Evolutionary conservation across 2,888 invertebrate genomes (phyloP).

Genomic region (Helleia helle): DNA sequence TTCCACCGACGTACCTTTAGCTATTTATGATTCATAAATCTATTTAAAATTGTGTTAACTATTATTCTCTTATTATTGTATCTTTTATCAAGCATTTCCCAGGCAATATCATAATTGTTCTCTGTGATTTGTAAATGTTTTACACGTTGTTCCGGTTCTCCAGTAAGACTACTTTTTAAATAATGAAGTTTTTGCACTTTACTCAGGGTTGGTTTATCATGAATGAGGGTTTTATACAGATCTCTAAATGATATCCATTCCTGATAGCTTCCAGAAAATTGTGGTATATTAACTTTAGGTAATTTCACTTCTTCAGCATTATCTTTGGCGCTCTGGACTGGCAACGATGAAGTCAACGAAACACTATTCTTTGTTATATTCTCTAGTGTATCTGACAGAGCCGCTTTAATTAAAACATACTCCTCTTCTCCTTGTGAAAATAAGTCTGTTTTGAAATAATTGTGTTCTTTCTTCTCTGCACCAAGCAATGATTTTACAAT

Average conservation of each 20-base stretch:
- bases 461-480: too few relatives aligned
- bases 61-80: not conserved
- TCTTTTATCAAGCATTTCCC: not conserved
- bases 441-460: too few relatives aligned
- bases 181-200: constrained; percentile 12
- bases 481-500: too few relatives aligned
- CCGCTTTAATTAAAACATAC: too few relatives aligned
- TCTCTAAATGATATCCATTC: constrained; percentile 22
- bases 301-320: constrained; percentile 10
- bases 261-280: constrained; percentile 17
- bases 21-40: too few relatives aligned
- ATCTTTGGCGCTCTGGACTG: too few relatives aligned
- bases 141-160: constrained; percentile 13
- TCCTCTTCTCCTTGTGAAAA: too few relatives aligned
- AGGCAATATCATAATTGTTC: constrained; percentile 1
- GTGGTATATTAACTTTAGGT: constrained; percentile 16
- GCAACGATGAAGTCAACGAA: too few relatives aligned
- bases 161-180: constrained; percentile 16
- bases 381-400: too few relatives aligned
- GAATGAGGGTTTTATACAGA: constrained; percentile 16
- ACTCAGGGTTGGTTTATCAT: constrained; percentile 13
- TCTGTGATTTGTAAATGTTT: constrained; percentile 2
- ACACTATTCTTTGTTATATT: too few relatives aligned
- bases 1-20: too few relatives aligned
- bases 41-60: too few relatives aligned